These are phyloP conservation scores for Pararge aegeria DNA, from an alignment of 1,140 invertebrate genomes.

Conservation along the genomic window DNA sequence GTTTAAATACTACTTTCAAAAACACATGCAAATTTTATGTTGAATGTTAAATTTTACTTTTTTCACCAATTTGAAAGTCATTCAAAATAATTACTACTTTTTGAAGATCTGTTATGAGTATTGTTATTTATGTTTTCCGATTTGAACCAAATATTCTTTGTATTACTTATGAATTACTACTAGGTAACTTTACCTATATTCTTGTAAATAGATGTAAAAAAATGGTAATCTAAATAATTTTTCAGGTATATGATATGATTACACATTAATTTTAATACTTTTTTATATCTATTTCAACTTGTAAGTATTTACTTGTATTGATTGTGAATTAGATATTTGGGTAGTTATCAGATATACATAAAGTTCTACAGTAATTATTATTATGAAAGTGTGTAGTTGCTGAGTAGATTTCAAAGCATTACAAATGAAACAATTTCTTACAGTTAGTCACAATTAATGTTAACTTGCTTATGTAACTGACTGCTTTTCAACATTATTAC, in stretches of 20 bases:
- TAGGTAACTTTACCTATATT: too few relatives aligned
- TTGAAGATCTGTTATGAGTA: conserved; percentile 21
- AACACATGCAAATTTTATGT: conserved; percentile 17
- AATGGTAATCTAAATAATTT: too few relatives aligned
- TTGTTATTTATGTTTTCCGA: conserved; percentile 6
- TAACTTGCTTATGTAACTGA: conserved; percentile 13
- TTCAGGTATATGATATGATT: too few relatives aligned
- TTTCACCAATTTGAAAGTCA: conserved; percentile 11
- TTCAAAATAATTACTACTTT: conserved; percentile 16
- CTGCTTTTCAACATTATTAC: conserved; percentile 6
- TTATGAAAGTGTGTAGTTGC: background rate
- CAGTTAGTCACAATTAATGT: conserved; percentile 10
- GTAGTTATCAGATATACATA: background rate
- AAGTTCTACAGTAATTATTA: background rate
- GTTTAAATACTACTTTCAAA: conserved; percentile 19
- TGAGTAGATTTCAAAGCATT: background rate
- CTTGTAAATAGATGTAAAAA: too few relatives aligned
- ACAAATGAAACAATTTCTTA: conserved; percentile 16
- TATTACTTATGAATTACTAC: background rate
- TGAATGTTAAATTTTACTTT: conserved; percentile 13
- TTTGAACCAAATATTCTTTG: background rate
- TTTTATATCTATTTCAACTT: too few relatives aligned
- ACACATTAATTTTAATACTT: too few relatives aligned
- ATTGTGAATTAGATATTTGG: too few relatives aligned
- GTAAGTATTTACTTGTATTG: too few relatives aligned